Evolutionary conservation across 2,113 vertebrate species (phyloP), one percentile per base, ranked within the genome.

Genomic region (Hypomesus transpacificus): DNA sequence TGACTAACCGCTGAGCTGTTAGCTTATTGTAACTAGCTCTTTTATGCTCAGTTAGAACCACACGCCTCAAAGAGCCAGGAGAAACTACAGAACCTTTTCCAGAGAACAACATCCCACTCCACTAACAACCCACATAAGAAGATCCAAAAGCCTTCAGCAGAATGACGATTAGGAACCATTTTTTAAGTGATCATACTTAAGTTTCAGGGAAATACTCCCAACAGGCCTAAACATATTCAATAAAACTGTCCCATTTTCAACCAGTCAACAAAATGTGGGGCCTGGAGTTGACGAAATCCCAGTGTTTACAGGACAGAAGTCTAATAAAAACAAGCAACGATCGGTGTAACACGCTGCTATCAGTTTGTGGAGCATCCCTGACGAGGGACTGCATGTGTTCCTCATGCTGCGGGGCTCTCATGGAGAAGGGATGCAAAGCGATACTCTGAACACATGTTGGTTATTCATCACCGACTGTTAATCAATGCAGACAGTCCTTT

Each of bases 381-480:
- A 9, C 0, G 63, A 65, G 63, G 4, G 9, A 21, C 17, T 34
- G 63, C 31, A 34, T 66, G 39, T 22, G 63, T 65, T 65, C 14
- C 6, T 65, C 31, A 21, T 50, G 50, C 50, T 59, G 21, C n/a
- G 16, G 5, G 4, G 13, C 24, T 14, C 59, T 61, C 22, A 17
- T 28, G 59, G 63, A 22, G 3, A 54, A 46, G 28, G 58, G 4
- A 61, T 68, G 75, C 28, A 52, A 75, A 8, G 61, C 14, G 28
- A 46, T 56, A 59, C 56, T 5, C 59, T 66, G 57, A 68, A 68
- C 46, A 68, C 34, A 14, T 59, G 39, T 50, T 75, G 26, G 54
- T n/a, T 21, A 70, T 39, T 72, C 39, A 76, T 69, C 69, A 71
- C 31, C 58, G 31, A 58, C 39, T n/a, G 1, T 18, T 64, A 54